These are phyloP conservation scores for Syngnathoides biaculeatus DNA, from an alignment of 2,113 vertebrate species.

Conservation along the genomic window DNA sequence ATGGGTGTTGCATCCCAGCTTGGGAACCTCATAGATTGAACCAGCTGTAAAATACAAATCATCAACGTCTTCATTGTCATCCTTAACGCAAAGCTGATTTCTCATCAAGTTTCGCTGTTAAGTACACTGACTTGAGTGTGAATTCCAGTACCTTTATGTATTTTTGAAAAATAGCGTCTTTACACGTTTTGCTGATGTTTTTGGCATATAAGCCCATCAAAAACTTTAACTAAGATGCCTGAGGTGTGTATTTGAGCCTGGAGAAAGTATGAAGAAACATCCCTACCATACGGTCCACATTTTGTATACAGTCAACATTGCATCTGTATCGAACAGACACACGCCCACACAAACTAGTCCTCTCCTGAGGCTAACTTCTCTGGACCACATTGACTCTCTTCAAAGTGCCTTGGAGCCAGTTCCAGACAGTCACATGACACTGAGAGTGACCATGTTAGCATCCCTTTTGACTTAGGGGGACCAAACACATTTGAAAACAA, in stretches of 20 bases:
- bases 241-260: slow-evolving; percentile 11
- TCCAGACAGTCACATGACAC: slow-evolving; percentile 37
- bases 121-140: background rate
- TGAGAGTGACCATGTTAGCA: slow-evolving; percentile 66
- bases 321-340: slow-evolving; percentile 2
- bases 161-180: background rate
- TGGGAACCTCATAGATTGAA: background rate
- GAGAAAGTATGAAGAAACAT: slow-evolving; percentile 4
- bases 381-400: slow-evolving; percentile 75
- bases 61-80: background rate
- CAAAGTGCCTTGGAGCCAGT: slow-evolving; percentile 91
- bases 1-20: background rate
- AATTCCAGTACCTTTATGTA: background rate
- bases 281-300: background rate
- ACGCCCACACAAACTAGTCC: slow-evolving; percentile 9
- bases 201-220: background rate
- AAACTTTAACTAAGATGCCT: slow-evolving; percentile 16
- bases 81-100: background rate
- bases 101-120: background rate
- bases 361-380: slow-evolving; percentile 58
- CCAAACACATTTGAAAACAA: slow-evolving; percentile 53
- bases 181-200: background rate
- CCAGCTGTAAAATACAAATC: background rate
- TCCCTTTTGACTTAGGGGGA: slow-evolving; percentile 72
- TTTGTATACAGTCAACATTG: slow-evolving; percentile 7